Base-by-base conservation (phyloP, 2,888 invertebrate genomes). In the Xestia c-nigrum region DNA sequence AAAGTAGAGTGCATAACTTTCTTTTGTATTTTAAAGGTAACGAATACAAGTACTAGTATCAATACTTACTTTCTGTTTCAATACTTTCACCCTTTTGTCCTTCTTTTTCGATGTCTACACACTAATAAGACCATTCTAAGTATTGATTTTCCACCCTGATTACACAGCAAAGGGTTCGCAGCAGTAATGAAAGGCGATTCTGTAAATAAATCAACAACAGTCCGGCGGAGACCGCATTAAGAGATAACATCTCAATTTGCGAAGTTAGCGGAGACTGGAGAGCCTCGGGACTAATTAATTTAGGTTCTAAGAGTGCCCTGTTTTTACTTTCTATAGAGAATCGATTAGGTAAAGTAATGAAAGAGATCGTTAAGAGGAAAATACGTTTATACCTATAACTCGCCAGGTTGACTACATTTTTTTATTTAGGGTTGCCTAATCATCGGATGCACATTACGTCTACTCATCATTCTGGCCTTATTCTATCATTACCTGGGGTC, bases 231-330 rank as follows among this genome's bases (percentile, higher is more conserved):
- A 89, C 88, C 87, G 93, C 89, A 93, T 95, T 94, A 94, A 91
- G 90, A 94, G 95, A 95, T 95, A 90, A 94, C 89, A 95, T 94
- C 94, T 91, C 93, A 94, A 95, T 95, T 95, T 94, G 92, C 91
- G 91, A 93, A 94, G 90, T 93, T 93, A 81, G 84, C 87, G 81
- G 89, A 82, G 86, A 74, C 81, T 72, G 81, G 83, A 87, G 86
- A 80, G 86, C 83, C 88, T 84, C 72, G 83, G 83, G 85, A 89
- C 91, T 91, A 93, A 94, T 94, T 94, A 94, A 94, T 94, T 94
- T 92, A 90, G 89, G 89, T 87, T 82, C 87, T 89, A 77, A 77
- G 69, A 80, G 21, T 78, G 21, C 43, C 61, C 72, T 72, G 61
- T 64, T 52, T 43, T 66, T 43, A 38, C 40, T 79, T 67, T 57